Conservation (phyloP, 2,888 invertebrate species). For the Drosophila ezoana region DNA sequence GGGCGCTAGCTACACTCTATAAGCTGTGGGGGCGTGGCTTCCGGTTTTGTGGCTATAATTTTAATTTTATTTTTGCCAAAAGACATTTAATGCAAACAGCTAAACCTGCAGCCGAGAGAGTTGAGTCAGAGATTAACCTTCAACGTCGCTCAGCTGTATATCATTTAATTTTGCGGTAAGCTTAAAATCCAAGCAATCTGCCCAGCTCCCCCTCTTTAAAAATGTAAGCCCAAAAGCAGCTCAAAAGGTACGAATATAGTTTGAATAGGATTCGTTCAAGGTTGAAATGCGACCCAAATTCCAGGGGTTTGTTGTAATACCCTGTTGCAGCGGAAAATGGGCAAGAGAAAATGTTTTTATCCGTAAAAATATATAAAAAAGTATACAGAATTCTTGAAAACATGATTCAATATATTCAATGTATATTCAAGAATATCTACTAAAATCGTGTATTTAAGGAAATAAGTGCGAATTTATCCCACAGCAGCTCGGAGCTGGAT, state of each 20-base stretch:
- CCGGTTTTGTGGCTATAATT: conserved; percentile 43
- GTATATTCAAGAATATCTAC: too few relatives aligned
- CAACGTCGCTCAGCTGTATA: conserved; percentile 67
- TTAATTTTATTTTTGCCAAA: conserved; percentile 52
- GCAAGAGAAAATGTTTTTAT: too few relatives aligned
- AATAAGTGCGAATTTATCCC: too few relatives aligned
- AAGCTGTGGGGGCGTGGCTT: conserved; percentile 8
- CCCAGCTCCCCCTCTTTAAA: neutral
- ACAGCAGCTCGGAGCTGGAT: neutral
- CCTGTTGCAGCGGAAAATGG: neutral
- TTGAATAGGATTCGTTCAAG: conserved; percentile 51
- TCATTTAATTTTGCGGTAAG: conserved; percentile 76
- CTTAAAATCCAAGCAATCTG: conserved; percentile 65
- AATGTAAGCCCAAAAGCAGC: conserved; percentile 19
- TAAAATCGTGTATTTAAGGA: too few relatives aligned
- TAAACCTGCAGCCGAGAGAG: conserved; percentile 9
- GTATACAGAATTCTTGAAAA: too few relatives aligned
- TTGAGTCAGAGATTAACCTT: conserved; percentile 72
- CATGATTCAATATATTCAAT: too few relatives aligned
- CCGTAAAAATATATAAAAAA: too few relatives aligned
- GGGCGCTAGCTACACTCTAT: neutral
- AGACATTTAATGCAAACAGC: conserved; percentile 60
- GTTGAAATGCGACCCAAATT: conserved; percentile 34
- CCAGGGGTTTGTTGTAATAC: neutral
- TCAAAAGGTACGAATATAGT: conserved; percentile 51